These are phyloP conservation scores for Novumbra hubbsi DNA, from an alignment of 2,797 vertebrate genomes.

Conservation along the genomic window DNA sequence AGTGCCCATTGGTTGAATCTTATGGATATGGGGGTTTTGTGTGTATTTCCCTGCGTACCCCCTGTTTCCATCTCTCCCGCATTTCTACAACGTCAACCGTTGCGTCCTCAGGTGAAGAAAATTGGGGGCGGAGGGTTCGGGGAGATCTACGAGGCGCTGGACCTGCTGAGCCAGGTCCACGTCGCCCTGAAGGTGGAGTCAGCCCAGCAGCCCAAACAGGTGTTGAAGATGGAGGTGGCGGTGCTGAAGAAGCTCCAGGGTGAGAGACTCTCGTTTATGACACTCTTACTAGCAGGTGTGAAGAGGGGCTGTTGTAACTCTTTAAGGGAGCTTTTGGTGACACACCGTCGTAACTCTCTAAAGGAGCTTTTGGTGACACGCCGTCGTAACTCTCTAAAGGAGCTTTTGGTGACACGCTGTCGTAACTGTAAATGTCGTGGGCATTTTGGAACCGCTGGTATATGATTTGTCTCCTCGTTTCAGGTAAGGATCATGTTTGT, in stretches of 20 bases:
- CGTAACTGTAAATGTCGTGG: not conserved
- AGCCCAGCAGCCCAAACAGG: slow-evolving; percentile 96
- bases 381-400: not conserved
- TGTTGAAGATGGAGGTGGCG: slow-evolving; percentile 98
- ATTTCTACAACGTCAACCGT: not conserved
- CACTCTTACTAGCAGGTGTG: too few species aligned
- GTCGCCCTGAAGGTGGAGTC: slow-evolving; percentile 97
- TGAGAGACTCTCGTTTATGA: slow-evolving; percentile 55
- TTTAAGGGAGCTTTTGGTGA: not conserved
- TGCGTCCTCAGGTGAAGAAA: slow-evolving; percentile 82
- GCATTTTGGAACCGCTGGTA: not conserved
- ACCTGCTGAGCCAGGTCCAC: slow-evolving; percentile 89
- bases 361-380: not conserved
- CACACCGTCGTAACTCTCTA: too few species aligned
- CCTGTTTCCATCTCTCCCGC: not conserved
- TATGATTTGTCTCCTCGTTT: not conserved
- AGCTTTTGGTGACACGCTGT: not conserved
- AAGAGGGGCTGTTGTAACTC: too few species aligned
- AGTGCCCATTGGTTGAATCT: not conserved
- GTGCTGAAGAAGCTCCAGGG: slow-evolving; percentile 98
- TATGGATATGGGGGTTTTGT: too few species aligned
- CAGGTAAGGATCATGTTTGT: slow-evolving; percentile 98
- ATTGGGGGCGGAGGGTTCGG: slow-evolving; percentile 98
- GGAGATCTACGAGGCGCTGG: slow-evolving; percentile 97
- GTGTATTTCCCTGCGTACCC: too few species aligned